Evolutionary conservation across 1,140 invertebrate genomes (phyloP).

Genomic region (Popillia japonica): DNA sequence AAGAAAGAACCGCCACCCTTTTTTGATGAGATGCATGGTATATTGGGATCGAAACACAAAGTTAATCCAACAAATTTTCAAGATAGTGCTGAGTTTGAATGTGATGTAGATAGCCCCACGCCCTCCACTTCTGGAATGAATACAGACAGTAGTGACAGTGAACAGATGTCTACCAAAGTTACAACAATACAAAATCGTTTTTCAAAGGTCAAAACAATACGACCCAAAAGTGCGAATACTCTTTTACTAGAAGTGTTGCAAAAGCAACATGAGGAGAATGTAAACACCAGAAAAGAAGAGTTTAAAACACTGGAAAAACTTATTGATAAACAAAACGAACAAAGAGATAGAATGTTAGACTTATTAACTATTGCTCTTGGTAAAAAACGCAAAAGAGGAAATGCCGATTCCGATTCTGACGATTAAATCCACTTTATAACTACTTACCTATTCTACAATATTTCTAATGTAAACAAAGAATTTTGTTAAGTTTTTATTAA

Average conservation of each 20-base stretch:
- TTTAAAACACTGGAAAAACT: neutral
- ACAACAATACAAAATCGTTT: neutral
- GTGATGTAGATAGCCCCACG: neutral
- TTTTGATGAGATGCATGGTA: conserved; percentile 39
- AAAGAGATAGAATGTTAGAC: neutral
- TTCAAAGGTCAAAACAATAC: too few species aligned
- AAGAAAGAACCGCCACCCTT: conserved; percentile 38
- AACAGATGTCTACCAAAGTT: neutral
- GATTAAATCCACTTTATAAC: too few species aligned
- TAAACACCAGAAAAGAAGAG: neutral
- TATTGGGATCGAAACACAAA: conserved; percentile 40
- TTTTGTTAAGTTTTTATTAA: too few species aligned
- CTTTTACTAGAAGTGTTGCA: neutral
- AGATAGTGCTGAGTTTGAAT: neutral
- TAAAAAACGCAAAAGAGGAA: neutral
- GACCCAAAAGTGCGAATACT: too few species aligned
- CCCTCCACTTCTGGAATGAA: neutral
- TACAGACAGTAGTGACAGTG: neutral
- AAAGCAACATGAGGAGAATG: neutral
- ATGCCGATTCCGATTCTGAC: too few species aligned
- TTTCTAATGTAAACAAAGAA: too few species aligned
- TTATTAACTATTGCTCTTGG: too few species aligned
- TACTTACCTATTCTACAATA: too few species aligned
- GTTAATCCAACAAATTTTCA: conserved; percentile 27
- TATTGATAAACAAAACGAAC: neutral